These are phyloP conservation scores for Theristicus caerulescens DNA, from an alignment of 2,113 vertebrate species.

Conservation along the genomic window DNA sequence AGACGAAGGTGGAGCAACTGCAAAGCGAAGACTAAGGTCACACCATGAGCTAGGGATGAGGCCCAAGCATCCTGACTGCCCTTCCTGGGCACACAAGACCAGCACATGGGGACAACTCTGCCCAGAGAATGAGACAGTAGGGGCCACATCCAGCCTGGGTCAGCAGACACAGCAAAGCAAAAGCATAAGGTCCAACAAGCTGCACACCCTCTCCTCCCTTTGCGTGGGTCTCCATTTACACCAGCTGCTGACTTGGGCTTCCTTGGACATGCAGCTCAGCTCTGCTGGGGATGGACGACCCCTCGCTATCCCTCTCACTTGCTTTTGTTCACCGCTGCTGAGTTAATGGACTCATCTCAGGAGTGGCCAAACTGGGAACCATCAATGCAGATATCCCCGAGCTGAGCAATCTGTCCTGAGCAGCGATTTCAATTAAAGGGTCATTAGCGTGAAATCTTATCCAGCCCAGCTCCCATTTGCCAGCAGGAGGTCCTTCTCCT, in stretches of 20 bases:
- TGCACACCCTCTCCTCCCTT: not conserved
- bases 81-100: not conserved
- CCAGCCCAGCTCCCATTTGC: conserved; percentile 72
- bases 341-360: conserved; percentile 65
- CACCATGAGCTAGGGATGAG: not conserved
- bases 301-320: not conserved
- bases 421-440: conserved; percentile 79
- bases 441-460: conserved; percentile 80
- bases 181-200: not conserved
- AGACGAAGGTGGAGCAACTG: not conserved
- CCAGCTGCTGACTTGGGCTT: not conserved
- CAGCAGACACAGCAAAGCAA: not conserved
- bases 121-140: not conserved
- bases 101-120: not conserved
- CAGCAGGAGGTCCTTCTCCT: conserved; percentile 58
- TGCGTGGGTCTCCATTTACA: not conserved
- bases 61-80: not conserved
- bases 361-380: conserved; percentile 32
- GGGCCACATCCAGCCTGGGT: not conserved
- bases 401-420: conserved; percentile 57
- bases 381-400: conserved; percentile 54
- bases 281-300: not conserved
- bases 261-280: not conserved
- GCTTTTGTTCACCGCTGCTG: not conserved
- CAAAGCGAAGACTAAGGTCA: not conserved